Percentiles rank a stretch among this genome's conserved stretches.
Evolutionary conservation across 2,113 vertebrate species (phyloP).

Genomic region (Struthidea cinerea): DNA sequence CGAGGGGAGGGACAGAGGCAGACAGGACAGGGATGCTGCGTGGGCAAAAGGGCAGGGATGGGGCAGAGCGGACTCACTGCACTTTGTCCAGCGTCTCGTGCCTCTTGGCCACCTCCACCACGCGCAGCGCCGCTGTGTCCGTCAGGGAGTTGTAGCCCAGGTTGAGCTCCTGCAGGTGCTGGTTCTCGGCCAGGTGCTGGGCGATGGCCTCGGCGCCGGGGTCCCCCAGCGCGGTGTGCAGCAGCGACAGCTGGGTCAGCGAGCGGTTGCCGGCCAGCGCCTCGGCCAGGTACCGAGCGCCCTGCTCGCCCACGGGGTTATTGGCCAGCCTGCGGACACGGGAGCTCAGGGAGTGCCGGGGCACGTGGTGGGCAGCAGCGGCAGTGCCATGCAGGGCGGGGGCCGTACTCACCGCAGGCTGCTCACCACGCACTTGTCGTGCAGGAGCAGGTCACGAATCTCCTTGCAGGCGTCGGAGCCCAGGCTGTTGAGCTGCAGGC

Average conservation of each 20-base stretch:
- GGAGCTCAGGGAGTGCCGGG: not conserved
- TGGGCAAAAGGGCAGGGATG: rapidly evolving
- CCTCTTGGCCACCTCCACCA: constrained; percentile 83
- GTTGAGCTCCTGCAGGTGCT: constrained; percentile 83
- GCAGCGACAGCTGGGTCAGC: constrained; percentile 80
- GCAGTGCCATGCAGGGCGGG: not conserved
- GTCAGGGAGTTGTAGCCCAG: constrained; percentile 91
- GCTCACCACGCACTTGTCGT: constrained; percentile 79
- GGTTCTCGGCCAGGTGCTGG: constrained; percentile 70
- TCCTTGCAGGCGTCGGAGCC: constrained; percentile 85
- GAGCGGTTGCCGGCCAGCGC: constrained; percentile 81
- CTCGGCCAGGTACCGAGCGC: constrained; percentile 74
- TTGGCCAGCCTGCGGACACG: constrained; percentile 81
- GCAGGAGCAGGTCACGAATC: constrained; percentile 83
- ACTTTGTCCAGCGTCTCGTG: constrained; percentile 80
- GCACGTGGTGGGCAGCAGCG: not conserved
- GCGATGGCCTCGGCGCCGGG: constrained; percentile 75
- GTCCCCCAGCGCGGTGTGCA: constrained; percentile 87
- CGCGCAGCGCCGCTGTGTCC: constrained; percentile 75
- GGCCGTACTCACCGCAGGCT: constrained; percentile 71
- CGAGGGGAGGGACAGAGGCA: not conserved
- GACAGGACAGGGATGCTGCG: not conserved
- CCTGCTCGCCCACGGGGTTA: constrained; percentile 79
- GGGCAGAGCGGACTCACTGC: constrained; percentile 73
- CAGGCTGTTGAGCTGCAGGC: constrained; percentile 91